A percentile compares a stretch with the other conserved stretches of the same genome.
Evolutionary conservation across 2,113 vertebrate species (phyloP).

Genomic region (Myanophis thanlyinensis): DNA sequence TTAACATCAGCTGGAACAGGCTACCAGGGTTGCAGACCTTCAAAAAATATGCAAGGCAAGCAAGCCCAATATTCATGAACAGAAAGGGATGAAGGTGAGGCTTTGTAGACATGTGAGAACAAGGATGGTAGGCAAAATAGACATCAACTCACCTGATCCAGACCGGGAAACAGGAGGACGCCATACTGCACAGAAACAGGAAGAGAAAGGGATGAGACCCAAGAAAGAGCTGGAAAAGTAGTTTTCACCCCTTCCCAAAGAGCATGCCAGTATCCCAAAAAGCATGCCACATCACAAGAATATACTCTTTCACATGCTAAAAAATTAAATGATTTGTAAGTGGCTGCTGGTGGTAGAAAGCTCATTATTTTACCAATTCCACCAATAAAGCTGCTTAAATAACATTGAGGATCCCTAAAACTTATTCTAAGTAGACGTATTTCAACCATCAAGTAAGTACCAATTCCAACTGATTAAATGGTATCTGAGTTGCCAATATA

Average conservation of each 20-base stretch:
- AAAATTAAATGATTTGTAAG: background rate
- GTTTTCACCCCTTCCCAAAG: background rate
- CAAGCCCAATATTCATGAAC: background rate
- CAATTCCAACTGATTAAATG: background rate
- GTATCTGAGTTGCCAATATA: background rate
- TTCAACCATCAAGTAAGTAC: background rate
- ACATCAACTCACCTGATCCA: conserved; percentile 19
- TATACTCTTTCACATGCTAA: background rate
- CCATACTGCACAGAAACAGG: conserved; percentile 4
- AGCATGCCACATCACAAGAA: background rate
- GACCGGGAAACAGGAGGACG: background rate
- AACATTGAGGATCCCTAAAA: background rate
- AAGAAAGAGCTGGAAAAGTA: background rate
- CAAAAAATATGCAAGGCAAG: background rate
- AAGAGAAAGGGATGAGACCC: background rate
- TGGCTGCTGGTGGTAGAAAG: background rate
- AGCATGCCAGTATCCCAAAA: background rate
- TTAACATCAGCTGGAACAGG: background rate
- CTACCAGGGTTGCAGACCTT: background rate
- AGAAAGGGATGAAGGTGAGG: background rate
- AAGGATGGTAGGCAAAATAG: background rate
- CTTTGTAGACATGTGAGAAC: background rate
- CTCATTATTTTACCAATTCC: background rate
- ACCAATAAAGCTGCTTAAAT: background rate
- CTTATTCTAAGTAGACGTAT: background rate